Conservation (phyloP, 1,140 invertebrate genomes). For the Drosophila elegans region DNA sequence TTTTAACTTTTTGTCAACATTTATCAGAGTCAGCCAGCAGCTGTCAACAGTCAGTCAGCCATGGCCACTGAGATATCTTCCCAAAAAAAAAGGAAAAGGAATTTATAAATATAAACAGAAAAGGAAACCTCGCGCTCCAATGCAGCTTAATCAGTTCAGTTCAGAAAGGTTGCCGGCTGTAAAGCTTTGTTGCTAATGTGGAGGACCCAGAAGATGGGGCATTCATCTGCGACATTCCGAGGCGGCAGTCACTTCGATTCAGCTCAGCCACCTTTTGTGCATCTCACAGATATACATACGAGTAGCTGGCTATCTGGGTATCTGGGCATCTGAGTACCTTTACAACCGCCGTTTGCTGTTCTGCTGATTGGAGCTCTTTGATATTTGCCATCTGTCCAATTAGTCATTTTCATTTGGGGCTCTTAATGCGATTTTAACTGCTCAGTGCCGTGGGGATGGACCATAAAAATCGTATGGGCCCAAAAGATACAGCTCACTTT, state of each 20-base stretch:
- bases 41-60: constrained; percentile 60
- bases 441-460: constrained; percentile 18
- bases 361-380: constrained; percentile 51
- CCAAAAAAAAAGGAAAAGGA: constrained; percentile 13
- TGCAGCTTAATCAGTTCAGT: constrained; percentile 76
- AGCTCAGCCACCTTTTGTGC: constrained; percentile 25
- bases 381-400: constrained; percentile 77
- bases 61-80: constrained; percentile 36
- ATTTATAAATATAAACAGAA: constrained; percentile 38
- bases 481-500: constrained; percentile 32
- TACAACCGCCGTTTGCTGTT: constrained; percentile 35
- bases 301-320: no score
- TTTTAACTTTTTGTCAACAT: constrained; percentile 52
- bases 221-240: constrained; percentile 77
- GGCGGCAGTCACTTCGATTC: constrained; percentile 38
- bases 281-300: constrained; percentile 17
- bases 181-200: constrained; percentile 53
- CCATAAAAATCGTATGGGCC: constrained; percentile 61
- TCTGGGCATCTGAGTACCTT: constrained; percentile 7
- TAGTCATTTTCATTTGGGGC: constrained; percentile 73
- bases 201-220: constrained; percentile 17
- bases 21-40: constrained; percentile 46
- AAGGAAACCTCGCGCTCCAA: constrained; percentile 38
- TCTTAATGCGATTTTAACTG: constrained; percentile 74
- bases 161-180: constrained; percentile 65